phyloP scores from a whole-genome alignment of 2,888 invertebrate genomes.

The Marasmarcha lunaedactyla region DNA sequence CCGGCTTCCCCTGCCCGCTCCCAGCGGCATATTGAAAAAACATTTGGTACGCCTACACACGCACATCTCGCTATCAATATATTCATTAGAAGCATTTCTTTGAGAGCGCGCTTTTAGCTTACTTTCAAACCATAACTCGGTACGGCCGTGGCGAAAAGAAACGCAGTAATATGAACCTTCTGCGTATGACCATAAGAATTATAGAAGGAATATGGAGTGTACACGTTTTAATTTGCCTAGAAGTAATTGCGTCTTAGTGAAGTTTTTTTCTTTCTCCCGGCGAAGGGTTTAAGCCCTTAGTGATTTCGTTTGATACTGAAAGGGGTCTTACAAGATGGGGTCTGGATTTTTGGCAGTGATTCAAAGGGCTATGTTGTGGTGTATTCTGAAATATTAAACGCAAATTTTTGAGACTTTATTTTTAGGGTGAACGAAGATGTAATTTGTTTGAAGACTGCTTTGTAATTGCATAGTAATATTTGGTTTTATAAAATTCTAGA shows the following conservation, averaged over 20 bases:
- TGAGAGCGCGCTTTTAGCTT: constrained; percentile 61
- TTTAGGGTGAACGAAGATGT: too few species aligned
- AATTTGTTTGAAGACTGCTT: too few species aligned
- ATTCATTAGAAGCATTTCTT: constrained; percentile 68
- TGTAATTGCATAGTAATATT: too few species aligned
- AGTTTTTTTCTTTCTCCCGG: constrained; percentile 34
- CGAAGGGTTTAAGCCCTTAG: constrained; percentile 24
- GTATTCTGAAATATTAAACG: too few species aligned
- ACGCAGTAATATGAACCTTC: too few species aligned
- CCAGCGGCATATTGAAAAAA: constrained; percentile 50
- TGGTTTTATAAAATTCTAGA: too few species aligned
- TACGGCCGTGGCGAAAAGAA: too few species aligned
- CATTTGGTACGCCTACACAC: constrained; percentile 42
- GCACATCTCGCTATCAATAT: constrained; percentile 52
- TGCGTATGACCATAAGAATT: too few species aligned
- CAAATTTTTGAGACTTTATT: too few species aligned
- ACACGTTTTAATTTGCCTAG: constrained; percentile 27
- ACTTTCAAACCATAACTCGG: constrained; percentile 13
- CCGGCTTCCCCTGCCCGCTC: constrained; percentile 58
- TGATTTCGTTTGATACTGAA: constrained; percentile 25
- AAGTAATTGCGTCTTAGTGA: constrained; percentile 60
- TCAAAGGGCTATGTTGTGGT: constrained; percentile 1
- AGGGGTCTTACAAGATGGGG: constrained; percentile 19
- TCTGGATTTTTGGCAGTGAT: background rate
- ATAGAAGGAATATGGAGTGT: too few species aligned